Evolutionary conservation across 2,888 invertebrate species (phyloP).

Genomic region (Venusia cambrica): DNA sequence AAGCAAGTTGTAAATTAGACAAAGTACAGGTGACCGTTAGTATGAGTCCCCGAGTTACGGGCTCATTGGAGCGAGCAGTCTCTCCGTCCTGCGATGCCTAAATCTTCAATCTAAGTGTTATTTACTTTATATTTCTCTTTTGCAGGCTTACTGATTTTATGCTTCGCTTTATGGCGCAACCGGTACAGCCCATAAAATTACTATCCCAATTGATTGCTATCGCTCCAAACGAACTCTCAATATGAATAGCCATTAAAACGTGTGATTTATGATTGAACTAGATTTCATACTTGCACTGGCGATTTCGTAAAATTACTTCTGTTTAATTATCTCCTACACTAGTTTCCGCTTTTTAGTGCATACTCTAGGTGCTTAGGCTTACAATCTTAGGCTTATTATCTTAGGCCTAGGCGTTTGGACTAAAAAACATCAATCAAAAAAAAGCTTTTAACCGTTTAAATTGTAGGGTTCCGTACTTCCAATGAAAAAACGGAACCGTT

Average conservation of each 20-base stretch:
- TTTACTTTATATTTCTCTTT: constrained; percentile 72
- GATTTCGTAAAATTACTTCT: constrained; percentile 34
- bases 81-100: constrained; percentile 44
- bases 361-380: constrained; percentile 29
- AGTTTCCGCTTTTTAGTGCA: constrained; percentile 33
- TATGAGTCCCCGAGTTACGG: constrained; percentile 40
- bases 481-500: too few species aligned
- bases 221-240: constrained; percentile 58
- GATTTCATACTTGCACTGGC: constrained; percentile 36
- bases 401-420: too few species aligned
- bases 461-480: too few species aligned
- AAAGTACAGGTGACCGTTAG: constrained; percentile 47
- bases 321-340: constrained; percentile 30
- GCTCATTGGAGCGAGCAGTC: constrained; percentile 46
- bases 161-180: constrained; percentile 71
- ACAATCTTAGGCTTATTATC: too few species aligned
- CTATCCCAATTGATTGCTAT: constrained; percentile 69
- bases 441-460: too few species aligned
- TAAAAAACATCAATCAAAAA: too few species aligned
- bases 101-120: constrained; percentile 71
- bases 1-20: constrained; percentile 35
- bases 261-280: constrained; percentile 54
- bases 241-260: constrained; percentile 69
- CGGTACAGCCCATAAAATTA: constrained; percentile 72
- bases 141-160: constrained; percentile 73